These are phyloP conservation scores for Dicyrtomina minuta DNA, from an alignment of 2,888 invertebrate species.

Conservation along the genomic window DNA sequence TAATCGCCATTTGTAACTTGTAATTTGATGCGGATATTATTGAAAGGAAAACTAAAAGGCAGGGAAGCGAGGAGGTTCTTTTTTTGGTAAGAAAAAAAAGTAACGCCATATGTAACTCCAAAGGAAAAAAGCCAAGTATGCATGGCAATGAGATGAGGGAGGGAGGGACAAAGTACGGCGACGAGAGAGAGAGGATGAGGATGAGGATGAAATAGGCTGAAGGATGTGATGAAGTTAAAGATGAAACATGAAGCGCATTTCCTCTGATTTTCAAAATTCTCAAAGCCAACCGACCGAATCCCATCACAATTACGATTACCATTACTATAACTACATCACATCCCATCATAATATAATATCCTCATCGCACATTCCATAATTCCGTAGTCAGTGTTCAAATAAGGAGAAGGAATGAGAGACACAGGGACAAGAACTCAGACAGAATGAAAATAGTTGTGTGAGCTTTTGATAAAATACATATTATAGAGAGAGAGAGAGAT, in stretches of 20 bases:
- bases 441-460: neutral
- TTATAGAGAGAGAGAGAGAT: no score
- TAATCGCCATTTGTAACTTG: no score
- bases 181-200: neutral
- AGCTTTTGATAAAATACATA: no score
- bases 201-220: neutral
- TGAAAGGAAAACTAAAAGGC: no score
- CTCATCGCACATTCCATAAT: neutral
- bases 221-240: neutral
- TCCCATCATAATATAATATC: no score
- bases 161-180: neutral
- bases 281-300: conserved; percentile 27
- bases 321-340: neutral
- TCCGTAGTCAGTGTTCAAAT: neutral
- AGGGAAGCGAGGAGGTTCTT: no score
- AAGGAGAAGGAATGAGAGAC: neutral
- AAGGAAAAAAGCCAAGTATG: no score
- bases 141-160: neutral
- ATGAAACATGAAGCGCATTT: conserved; percentile 29
- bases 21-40: no score
- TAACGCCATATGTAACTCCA: no score
- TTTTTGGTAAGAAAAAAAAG: no score
- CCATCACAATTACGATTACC: conserved; percentile 16
- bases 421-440: neutral
- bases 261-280: conserved; percentile 23